These are phyloP conservation scores for Pogonus chalceus DNA, from an alignment of 1,140 invertebrate species.

Conservation along the genomic window DNA sequence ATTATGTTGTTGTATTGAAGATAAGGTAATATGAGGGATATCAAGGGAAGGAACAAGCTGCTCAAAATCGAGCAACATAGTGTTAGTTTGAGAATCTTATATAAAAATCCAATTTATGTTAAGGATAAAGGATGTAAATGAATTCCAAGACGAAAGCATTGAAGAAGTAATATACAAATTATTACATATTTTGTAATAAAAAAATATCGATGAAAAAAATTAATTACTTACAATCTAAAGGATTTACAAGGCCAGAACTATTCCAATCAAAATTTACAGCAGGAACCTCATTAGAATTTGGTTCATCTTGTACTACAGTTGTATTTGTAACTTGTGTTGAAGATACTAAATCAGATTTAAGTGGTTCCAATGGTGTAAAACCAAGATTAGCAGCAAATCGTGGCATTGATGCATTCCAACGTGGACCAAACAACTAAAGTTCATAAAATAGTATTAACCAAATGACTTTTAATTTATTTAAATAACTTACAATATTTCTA, in stretches of 20 bases:
- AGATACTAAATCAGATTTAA: conserved; percentile 42
- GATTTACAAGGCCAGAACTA: conserved; percentile 51
- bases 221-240: conserved; percentile 53
- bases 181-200: neutral
- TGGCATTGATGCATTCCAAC: conserved; percentile 66
- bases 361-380: conserved; percentile 61
- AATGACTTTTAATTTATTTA: conserved; percentile 10
- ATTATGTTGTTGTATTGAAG: conserved; percentile 12
- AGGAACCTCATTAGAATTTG: conserved; percentile 37
- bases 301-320: conserved; percentile 18
- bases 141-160: neutral
- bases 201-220: no score
- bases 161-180: neutral
- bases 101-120: neutral
- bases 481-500: conserved; percentile 65
- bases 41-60: conserved; percentile 29
- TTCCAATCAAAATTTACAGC: conserved; percentile 57
- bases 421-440: conserved; percentile 68
- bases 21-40: conserved; percentile 18
- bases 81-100: conserved; percentile 19
- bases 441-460: conserved; percentile 22
- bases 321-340: conserved; percentile 17
- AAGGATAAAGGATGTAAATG: neutral
- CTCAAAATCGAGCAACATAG: conserved; percentile 30
- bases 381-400: conserved; percentile 69